phyloP scores from a whole-genome alignment of 2,113 vertebrate genomes.

The Cyprinodon tularosa region DNA sequence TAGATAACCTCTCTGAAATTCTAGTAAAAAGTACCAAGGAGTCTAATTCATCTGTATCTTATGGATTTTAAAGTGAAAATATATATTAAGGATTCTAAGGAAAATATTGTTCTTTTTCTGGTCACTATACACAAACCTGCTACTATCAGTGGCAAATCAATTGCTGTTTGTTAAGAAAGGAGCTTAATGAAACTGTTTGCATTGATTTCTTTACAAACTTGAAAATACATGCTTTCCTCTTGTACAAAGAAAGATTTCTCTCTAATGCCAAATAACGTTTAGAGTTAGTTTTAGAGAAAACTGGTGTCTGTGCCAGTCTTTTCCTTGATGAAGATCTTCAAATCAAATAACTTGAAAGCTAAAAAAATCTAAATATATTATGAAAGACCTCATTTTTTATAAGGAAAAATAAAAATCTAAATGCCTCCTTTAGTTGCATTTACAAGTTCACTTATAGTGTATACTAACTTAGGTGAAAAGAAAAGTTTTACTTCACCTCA shows the following conservation, averaged over 20 bases:
- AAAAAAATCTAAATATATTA: slow-evolving; percentile 9
- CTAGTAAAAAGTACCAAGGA: background rate
- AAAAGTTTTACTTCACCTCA: too few species aligned
- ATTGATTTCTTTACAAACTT: slow-evolving; percentile 8
- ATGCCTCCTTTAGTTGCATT: background rate
- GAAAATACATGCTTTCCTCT: too few species aligned
- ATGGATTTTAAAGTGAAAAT: background rate
- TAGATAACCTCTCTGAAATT: slow-evolving; percentile 21
- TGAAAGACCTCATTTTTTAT: slow-evolving; percentile 10
- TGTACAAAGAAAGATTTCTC: background rate
- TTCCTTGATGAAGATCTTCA: background rate
- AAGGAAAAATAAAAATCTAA: background rate
- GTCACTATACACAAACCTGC: slow-evolving; percentile 22
- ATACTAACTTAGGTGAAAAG: background rate
- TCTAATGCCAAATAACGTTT: slow-evolving; percentile 12
- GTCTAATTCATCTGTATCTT: background rate
- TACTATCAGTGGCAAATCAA: slow-evolving; percentile 21
- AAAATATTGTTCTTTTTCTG: slow-evolving; percentile 18
- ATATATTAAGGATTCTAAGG: slow-evolving; percentile 8
- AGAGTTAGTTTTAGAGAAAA: slow-evolving; percentile 18
- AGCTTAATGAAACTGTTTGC: slow-evolving; percentile 19
- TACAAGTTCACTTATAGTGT: background rate
- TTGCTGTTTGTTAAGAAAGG: slow-evolving; percentile 12
- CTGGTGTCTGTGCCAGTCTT: slow-evolving; percentile 4
- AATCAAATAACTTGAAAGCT: slow-evolving; percentile 14